Conservation (phyloP, 2,113 vertebrate genomes). For the Galemys pyrenaicus region DNA sequence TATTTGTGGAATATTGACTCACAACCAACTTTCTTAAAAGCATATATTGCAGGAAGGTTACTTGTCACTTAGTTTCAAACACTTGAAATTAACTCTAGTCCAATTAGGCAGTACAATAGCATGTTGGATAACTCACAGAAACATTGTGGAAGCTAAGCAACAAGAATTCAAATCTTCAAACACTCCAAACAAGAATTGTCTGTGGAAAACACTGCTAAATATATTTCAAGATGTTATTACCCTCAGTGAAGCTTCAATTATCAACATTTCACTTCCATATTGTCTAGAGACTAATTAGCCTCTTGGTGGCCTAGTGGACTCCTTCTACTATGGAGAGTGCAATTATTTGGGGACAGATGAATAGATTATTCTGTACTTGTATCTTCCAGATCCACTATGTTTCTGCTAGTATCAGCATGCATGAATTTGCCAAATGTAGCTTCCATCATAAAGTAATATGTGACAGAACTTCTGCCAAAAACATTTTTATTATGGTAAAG, state of each 20-base stretch:
- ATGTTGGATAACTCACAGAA: neutral
- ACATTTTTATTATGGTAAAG: neutral
- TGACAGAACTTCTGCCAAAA: neutral
- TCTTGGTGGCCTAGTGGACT: neutral
- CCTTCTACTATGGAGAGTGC: neutral
- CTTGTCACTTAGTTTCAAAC: neutral
- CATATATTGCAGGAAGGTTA: neutral
- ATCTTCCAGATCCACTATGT: neutral
- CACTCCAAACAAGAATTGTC: neutral
- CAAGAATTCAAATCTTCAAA: neutral
- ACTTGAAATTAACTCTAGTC: neutral
- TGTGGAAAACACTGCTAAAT: neutral
- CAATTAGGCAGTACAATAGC: neutral
- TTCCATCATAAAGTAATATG: neutral
- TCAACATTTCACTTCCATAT: neutral
- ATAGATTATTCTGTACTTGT: neutral
- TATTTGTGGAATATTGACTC: neutral
- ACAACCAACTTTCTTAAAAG: neutral
- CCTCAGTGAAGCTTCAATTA: neutral
- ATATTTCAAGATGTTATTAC: neutral
- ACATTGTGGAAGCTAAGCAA: neutral
- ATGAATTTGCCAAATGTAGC: neutral
- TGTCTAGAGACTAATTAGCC: neutral
- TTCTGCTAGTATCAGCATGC: neutral
- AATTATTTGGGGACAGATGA: neutral